Percentiles rank a stretch among this genome's conserved stretches.
Conservation (phyloP, 2,113 vertebrate species). For the Ochotona princeps region DNA sequence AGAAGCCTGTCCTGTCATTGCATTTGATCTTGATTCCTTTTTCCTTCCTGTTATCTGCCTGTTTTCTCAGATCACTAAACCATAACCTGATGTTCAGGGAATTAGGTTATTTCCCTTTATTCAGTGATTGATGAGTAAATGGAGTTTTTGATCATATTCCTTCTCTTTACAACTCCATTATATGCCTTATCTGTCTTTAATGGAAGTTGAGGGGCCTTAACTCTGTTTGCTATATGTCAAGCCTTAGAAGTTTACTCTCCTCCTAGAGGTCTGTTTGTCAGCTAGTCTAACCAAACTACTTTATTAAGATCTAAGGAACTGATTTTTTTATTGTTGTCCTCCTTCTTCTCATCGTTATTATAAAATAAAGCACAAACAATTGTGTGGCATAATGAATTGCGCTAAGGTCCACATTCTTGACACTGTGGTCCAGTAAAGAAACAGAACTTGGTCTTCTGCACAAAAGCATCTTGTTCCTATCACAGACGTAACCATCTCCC, state of each 20-base stretch:
- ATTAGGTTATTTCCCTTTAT: background rate
- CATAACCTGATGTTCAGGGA: background rate
- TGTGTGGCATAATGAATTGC: background rate
- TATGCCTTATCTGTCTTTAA: background rate
- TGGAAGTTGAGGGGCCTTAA: background rate
- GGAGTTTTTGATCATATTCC: background rate
- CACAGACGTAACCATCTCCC: background rate
- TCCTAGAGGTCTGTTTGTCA: background rate
- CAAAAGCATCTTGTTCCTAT: background rate
- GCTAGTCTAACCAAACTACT: background rate
- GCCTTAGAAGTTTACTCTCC: constrained; percentile 7
- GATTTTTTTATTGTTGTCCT: background rate
- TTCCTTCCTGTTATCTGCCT: background rate
- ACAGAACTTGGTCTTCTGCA: constrained; percentile 9
- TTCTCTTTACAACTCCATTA: background rate
- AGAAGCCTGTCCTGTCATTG: background rate
- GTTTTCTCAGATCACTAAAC: background rate
- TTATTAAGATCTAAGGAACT: background rate
- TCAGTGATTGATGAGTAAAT: background rate
- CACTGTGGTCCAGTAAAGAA: constrained; percentile 6
- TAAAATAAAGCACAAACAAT: background rate
- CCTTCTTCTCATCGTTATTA: background rate
- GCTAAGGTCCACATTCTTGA: background rate
- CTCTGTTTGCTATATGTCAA: constrained; percentile 1
- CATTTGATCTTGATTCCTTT: background rate